Evolutionary conservation across 2,113 vertebrate species (phyloP).

Genomic region (Pagrus major): DNA sequence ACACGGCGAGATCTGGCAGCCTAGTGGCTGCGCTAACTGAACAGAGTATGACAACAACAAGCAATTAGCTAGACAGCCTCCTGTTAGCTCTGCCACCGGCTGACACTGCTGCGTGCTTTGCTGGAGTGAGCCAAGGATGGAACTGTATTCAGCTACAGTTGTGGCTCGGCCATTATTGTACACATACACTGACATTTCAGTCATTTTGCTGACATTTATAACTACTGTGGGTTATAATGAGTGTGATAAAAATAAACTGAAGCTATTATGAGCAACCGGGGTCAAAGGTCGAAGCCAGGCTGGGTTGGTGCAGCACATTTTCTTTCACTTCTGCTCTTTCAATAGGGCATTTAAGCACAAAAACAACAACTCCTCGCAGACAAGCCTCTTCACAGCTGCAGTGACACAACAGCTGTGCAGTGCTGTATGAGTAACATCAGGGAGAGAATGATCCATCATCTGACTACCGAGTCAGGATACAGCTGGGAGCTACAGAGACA

Average conservation of each 20-base stretch:
- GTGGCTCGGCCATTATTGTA: conserved; percentile 45
- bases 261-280: background rate
- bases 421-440: conserved; percentile 38
- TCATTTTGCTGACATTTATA: conserved; percentile 30
- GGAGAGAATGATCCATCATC: conserved; percentile 54
- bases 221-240: conserved; percentile 15
- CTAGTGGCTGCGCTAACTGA: conserved; percentile 54
- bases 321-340: background rate
- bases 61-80: conserved; percentile 75
- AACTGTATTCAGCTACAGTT: conserved; percentile 38
- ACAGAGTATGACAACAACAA: conserved; percentile 72
- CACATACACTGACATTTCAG: conserved; percentile 11
- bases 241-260: background rate
- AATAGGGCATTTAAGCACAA: conserved; percentile 11
- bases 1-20: conserved; percentile 42
- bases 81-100: conserved; percentile 69
- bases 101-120: conserved; percentile 61
- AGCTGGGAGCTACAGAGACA: conserved; percentile 55
- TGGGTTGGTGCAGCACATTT: background rate
- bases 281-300: conserved; percentile 26
- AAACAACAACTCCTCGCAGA: conserved; percentile 9
- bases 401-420: conserved; percentile 56
- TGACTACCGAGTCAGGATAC: conserved; percentile 54
- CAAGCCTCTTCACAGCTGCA: conserved; percentile 6
- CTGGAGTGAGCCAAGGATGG: conserved; percentile 43